Evolutionary conservation across 2,797 vertebrate species (phyloP).

Genomic region (Phylloscopus collybita): DNA sequence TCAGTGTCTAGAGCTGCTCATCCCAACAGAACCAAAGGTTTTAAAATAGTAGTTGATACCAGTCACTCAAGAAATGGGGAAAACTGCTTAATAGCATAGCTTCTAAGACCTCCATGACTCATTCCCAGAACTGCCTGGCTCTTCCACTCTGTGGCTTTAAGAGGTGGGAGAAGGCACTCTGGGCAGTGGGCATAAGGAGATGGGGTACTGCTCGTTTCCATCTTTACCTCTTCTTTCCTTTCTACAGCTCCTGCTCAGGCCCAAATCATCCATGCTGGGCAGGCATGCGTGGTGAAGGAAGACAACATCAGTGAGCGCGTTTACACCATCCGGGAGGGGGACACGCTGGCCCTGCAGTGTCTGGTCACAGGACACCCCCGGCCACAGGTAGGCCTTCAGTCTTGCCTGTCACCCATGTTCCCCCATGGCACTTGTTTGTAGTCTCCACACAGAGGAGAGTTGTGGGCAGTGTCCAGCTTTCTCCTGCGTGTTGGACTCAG

Average conservation of each 20-base stretch:
- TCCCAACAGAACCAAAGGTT: neutral
- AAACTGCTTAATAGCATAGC: neutral
- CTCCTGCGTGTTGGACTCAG: neutral
- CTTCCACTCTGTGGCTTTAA: neutral
- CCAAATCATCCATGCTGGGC: slow-evolving; percentile 95
- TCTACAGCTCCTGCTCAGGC: slow-evolving; percentile 92
- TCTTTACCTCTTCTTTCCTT: neutral
- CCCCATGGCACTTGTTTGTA: neutral
- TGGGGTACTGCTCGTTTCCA: neutral
- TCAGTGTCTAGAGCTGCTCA: neutral
- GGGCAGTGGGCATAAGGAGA: neutral
- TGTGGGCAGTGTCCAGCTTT: neutral
- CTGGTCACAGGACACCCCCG: slow-evolving; percentile 95
- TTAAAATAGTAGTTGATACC: neutral
- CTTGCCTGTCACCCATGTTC: neutral
- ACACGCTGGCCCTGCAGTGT: slow-evolving; percentile 92
- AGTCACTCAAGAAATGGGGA: neutral
- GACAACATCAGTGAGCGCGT: slow-evolving; percentile 97
- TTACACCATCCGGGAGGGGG: slow-evolving; percentile 97
- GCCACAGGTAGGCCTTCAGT: slow-evolving; percentile 85
- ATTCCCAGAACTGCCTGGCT: neutral
- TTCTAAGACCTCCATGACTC: neutral
- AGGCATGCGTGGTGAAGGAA: slow-evolving; percentile 96
- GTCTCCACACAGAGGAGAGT: rapidly evolving
- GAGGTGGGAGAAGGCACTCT: neutral